Evolutionary conservation across 2,888 invertebrate species (phyloP), one percentile per base, ranked within the genome.

Genomic region (Leptinotarsa peninsularis): DNA sequence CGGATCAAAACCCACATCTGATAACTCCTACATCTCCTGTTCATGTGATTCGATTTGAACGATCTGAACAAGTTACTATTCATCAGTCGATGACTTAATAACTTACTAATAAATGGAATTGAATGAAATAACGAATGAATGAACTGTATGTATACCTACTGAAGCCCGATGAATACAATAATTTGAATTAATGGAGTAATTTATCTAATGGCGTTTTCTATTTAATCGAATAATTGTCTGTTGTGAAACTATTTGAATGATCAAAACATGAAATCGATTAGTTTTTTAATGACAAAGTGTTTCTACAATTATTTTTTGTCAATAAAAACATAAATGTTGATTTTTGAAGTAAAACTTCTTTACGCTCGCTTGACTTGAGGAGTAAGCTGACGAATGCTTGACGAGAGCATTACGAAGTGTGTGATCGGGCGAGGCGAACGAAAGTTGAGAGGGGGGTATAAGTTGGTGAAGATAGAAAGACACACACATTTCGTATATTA

Each of bases 1-100:
- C 58, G 58, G 58, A 58, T 58, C 58, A 58, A 58, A 58, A 23
- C 58, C 58, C 58, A 58, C 58, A 15, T 54, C 10, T 54, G 13
- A 58, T 58, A 17, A n/a, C 58, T 58, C 58, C 58, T 58, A 58
- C 58, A 58, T 58, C 58, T 23, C 58, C 23, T 2, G 17, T 58
- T 58, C 23, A 58, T 43, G 43, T 43, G 43, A 43, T 27, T 58
- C 4, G 13, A 23, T 58, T 58, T 58, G 21, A 58, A 23, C 21
- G 10, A 23, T 2, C 43, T 43, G 43, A 10, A 23, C 23, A 52
- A 52, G 52, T 52, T 52, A 17, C 52, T 52, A 58, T 58, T 58
- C 15, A 23, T 23, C 17, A 58, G 4, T 58, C 21, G 58, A 58
- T 23, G 27, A 58, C 58, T 58, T 23, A 58, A 58, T 58, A 14